Evolutionary conservation across 30 jellyfish, hydroid and myxozoan genomes (phyloP).

Genomic region (Chrysaora quinquecirrha): DNA sequence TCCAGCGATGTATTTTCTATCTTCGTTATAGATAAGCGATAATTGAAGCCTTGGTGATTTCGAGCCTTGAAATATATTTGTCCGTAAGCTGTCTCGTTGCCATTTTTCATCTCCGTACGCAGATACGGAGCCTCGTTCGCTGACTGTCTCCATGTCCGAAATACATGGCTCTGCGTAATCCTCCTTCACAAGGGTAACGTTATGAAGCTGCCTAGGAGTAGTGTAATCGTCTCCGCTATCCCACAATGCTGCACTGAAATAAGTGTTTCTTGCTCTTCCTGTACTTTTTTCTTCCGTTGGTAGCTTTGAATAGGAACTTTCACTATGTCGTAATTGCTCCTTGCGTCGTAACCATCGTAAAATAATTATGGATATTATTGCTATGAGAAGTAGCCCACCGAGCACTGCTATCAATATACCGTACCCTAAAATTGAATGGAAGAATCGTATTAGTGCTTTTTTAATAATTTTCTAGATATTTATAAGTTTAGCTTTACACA

Average conservation of each 20-base stretch:
- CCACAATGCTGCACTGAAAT: neutral
- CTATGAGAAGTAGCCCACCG: slow-evolving; percentile 13
- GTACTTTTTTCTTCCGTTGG: neutral
- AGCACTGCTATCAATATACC: slow-evolving; percentile 12
- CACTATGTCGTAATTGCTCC: neutral
- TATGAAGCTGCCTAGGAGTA: neutral
- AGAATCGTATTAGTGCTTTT: too few species aligned
- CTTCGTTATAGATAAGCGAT: slow-evolving; percentile 47
- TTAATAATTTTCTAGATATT: too few species aligned
- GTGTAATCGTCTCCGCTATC: neutral
- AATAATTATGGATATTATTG: neutral
- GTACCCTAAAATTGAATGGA: slow-evolving; percentile 65
- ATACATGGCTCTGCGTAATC: slow-evolving; percentile 29
- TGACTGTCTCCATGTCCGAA: slow-evolving; percentile 25
- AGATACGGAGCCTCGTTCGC: neutral
- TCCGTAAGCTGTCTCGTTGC: neutral
- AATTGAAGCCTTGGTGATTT: slow-evolving; percentile 25
- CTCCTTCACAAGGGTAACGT: slow-evolving; percentile 13
- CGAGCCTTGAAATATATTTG: neutral
- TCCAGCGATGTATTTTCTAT: slow-evolving; percentile 84
- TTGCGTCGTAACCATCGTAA: slow-evolving; percentile 9
- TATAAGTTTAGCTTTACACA: too few species aligned
- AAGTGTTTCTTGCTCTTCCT: neutral
- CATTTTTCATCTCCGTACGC: neutral
- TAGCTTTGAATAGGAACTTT: neutral